These are phyloP conservation scores for Brachionus koreanus DNA, from an alignment of 1,140 invertebrate genomes.

Conservation along the genomic window DNA sequence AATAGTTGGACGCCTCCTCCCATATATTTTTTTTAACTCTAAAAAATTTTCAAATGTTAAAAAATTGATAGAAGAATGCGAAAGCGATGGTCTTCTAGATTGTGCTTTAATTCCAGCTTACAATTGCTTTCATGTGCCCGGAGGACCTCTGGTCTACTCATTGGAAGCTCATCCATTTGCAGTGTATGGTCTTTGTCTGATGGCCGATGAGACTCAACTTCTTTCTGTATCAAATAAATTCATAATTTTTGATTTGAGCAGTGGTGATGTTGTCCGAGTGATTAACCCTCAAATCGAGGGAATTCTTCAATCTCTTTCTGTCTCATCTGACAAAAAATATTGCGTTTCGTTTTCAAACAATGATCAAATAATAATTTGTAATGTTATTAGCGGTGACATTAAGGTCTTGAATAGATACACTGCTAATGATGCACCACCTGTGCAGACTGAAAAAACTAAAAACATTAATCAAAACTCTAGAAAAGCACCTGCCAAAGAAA, in stretches of 20 bases:
- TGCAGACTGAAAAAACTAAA: constrained; percentile 54
- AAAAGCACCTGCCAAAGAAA: neutral
- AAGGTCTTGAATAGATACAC: constrained; percentile 53
- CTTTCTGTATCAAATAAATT: constrained; percentile 94
- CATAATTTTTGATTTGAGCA: constrained; percentile 92
- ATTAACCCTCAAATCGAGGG: constrained; percentile 58
- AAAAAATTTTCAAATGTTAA: constrained; percentile 75
- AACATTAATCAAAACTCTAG: constrained; percentile 46
- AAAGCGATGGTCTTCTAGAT: constrained; percentile 72
- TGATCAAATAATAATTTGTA: constrained; percentile 66
- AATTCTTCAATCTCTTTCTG: constrained; percentile 87
- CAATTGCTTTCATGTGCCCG: constrained; percentile 92
- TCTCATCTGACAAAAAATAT: constrained; percentile 91
- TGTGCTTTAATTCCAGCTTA: constrained; percentile 85
- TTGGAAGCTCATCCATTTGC: constrained; percentile 95
- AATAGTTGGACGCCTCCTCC: constrained; percentile 81
- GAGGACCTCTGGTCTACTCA: constrained; percentile 93
- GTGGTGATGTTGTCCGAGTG: constrained; percentile 82
- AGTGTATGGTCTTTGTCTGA: constrained; percentile 86
- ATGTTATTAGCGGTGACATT: constrained; percentile 62
- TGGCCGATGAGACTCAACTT: constrained; percentile 84
- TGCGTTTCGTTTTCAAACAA: constrained; percentile 93
- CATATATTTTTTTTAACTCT: constrained; percentile 68
- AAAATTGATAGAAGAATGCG: constrained; percentile 81
- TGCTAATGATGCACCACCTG: constrained; percentile 66